phyloP scores from a whole-genome alignment of 2,888 invertebrate species.

The Spicauda simplicius region DNA sequence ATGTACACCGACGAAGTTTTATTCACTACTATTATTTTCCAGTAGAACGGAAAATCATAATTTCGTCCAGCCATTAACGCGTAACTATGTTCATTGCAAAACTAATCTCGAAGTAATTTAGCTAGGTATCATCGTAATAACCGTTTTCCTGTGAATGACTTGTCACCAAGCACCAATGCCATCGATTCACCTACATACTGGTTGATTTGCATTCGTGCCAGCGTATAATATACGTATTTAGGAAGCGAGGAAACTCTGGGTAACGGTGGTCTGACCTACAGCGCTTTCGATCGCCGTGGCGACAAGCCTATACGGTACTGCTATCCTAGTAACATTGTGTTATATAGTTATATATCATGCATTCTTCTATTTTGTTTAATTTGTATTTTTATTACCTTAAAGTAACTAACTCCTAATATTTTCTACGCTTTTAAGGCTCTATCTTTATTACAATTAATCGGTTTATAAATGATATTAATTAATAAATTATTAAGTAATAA shows the following conservation, averaged over 20 bases:
- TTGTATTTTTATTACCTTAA: too few species aligned
- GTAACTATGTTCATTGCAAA: constrained; percentile 16
- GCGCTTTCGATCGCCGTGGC: constrained; percentile 40
- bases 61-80: constrained; percentile 21
- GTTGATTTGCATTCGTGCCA: constrained; percentile 70
- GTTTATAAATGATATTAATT: too few species aligned
- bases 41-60: constrained; percentile 9
- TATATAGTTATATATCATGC: background rate
- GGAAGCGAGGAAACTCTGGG: constrained; percentile 67
- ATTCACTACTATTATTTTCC: background rate
- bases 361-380: too few species aligned
- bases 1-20: background rate
- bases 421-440: too few species aligned
- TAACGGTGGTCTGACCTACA: constrained; percentile 66
- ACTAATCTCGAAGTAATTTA: constrained; percentile 20
- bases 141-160: constrained; percentile 36
- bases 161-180: constrained; percentile 39
- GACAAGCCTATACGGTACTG: constrained; percentile 30
- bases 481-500: too few species aligned
- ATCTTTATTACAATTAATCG: too few species aligned
- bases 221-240: constrained; percentile 63
- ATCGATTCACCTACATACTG: constrained; percentile 61
- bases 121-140: constrained; percentile 32
- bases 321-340: constrained; percentile 19
- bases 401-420: too few species aligned